These are phyloP conservation scores for Epicauta chinensis DNA, from an alignment of 1,140 invertebrate genomes.

Conservation along the genomic window DNA sequence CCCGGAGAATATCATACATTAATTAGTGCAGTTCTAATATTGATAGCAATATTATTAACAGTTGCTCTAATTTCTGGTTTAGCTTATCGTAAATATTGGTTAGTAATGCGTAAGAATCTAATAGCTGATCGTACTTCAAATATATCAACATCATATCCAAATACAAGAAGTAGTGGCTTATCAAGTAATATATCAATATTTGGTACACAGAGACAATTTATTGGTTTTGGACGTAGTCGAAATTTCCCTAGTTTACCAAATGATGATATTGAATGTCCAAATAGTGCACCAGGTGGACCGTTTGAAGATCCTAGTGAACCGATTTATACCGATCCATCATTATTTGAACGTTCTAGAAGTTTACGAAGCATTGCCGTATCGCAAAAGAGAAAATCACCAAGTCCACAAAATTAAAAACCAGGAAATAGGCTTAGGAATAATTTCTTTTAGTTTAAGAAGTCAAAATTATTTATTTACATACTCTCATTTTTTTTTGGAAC, in stretches of 20 bases:
- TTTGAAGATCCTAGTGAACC: conserved; percentile 86
- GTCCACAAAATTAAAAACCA: background rate
- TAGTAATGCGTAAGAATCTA: conserved; percentile 61
- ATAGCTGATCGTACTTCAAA: conserved; percentile 47
- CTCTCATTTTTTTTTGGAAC: too few species aligned
- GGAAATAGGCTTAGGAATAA: too few species aligned
- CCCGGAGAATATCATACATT: conserved; percentile 70
- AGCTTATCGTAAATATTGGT: conserved; percentile 66
- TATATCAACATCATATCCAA: conserved; percentile 33
- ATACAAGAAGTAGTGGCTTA: conserved; percentile 32
- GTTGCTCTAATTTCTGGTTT: conserved; percentile 58
- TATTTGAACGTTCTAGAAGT: conserved; percentile 75
- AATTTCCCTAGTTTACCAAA: conserved; percentile 35
- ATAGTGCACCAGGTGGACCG: conserved; percentile 36
- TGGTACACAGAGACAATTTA: conserved; percentile 35
- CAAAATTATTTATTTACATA: too few species aligned
- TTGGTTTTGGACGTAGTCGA: conserved; percentile 41
- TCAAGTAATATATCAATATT: conserved; percentile 36
- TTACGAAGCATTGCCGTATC: conserved; percentile 48
- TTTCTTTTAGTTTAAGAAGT: too few species aligned
- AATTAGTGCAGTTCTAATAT: conserved; percentile 61
- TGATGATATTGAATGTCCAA: conserved; percentile 29
- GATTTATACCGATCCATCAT: conserved; percentile 85
- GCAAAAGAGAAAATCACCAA: conserved; percentile 30
- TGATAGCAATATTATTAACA: conserved; percentile 61